Conservation (phyloP, 1,140 invertebrate genomes). For the Bombus sibiricus region DNA sequence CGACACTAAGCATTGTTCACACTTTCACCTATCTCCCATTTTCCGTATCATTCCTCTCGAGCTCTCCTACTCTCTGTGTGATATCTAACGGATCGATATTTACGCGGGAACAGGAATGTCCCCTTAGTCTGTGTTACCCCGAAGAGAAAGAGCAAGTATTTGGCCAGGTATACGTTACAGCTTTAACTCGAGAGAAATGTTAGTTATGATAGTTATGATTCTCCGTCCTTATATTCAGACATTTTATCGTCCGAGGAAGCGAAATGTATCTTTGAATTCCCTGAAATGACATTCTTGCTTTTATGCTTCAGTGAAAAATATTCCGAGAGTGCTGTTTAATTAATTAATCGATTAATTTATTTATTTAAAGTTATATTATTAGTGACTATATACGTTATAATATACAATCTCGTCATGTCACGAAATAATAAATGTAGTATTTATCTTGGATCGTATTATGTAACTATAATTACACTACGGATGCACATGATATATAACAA, state of each 20-base stretch:
- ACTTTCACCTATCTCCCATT: slow-evolving; percentile 75
- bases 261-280: background rate
- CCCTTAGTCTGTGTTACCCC: background rate
- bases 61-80: slow-evolving; percentile 39
- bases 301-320: background rate
- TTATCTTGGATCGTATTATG: too few species aligned
- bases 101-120: slow-evolving; percentile 21
- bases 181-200: background rate
- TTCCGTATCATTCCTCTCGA: slow-evolving; percentile 69
- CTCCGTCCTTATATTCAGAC: background rate
- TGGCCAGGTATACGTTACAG: background rate
- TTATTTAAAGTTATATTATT: too few species aligned
- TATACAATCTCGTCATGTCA: too few species aligned
- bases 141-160: background rate
- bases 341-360: too few species aligned
- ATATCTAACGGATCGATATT: slow-evolving; percentile 39
- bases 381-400: too few species aligned
- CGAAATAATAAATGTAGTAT: too few species aligned
- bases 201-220: background rate
- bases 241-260: background rate
- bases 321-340: background rate
- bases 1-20: slow-evolving; percentile 69
- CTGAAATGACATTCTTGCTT: background rate
- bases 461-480: too few species aligned
- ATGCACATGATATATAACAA: too few species aligned